A percentile compares a stretch with the other conserved stretches of the same genome.
Conservation (phyloP, 2,113 vertebrate genomes). For the Takifugu flavidus region DNA sequence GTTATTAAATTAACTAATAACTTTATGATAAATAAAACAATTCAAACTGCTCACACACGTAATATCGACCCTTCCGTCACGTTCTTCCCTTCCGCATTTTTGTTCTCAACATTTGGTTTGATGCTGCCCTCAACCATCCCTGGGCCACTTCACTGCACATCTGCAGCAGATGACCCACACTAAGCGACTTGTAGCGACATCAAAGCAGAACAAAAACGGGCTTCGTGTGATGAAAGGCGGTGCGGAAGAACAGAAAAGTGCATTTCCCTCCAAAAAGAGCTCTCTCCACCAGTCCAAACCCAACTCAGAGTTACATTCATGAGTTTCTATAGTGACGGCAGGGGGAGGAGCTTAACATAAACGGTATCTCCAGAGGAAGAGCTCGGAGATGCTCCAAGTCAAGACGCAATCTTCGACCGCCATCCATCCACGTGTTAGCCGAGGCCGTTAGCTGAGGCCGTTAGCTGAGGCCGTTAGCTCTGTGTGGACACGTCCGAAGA, state of each 20-base stretch:
- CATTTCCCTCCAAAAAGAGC: slow-evolving; percentile 16
- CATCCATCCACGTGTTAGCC: neutral
- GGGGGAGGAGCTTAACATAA: slow-evolving; percentile 30
- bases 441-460: slow-evolving; percentile 77
- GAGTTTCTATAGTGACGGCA: slow-evolving; percentile 15
- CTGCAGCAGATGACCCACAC: neutral
- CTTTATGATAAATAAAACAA: neutral
- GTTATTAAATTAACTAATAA: too few relatives aligned
- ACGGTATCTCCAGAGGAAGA: slow-evolving; percentile 17
- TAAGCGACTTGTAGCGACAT: neutral
- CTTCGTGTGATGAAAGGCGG: neutral
- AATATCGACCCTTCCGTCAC: slow-evolving; percentile 16
- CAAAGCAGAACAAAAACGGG: slow-evolving; percentile 15
- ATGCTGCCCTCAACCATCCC: slow-evolving; percentile 55
- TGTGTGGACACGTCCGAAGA: slow-evolving; percentile 96
- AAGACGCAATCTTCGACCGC: neutral
- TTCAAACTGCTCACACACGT: slow-evolving; percentile 18
- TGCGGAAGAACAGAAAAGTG: slow-evolving; percentile 1
- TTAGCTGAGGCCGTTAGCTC: slow-evolving; percentile 79
- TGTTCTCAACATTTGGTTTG: slow-evolving; percentile 51
- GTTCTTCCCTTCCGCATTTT: slow-evolving; percentile 20
- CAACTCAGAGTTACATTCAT: slow-evolving; percentile 52
- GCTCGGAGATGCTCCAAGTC: slow-evolving; percentile 20
- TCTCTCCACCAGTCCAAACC: slow-evolving; percentile 10
- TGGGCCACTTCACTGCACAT: slow-evolving; percentile 55